phyloP scores from a whole-genome alignment of 2,888 invertebrate genomes.

The Parnassius mnemosyne region DNA sequence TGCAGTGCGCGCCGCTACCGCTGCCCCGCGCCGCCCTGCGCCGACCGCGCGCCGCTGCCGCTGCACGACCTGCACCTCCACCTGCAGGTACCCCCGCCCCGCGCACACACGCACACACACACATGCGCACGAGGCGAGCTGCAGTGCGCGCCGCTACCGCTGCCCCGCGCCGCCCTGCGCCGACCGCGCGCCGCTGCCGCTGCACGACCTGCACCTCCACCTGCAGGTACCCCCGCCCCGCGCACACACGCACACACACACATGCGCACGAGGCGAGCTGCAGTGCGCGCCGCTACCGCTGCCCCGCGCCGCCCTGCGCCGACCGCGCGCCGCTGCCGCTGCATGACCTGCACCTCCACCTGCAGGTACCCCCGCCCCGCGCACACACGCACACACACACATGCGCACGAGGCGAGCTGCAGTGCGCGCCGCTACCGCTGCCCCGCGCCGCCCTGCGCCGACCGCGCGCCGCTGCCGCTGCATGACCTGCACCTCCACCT shows the following conservation, averaged over 20 bases:
- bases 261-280: constrained; percentile 68
- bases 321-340: no score
- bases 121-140: constrained; percentile 72
- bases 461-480: constrained; percentile 44
- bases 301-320: constrained; percentile 7
- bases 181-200: no score
- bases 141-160: no score
- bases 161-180: constrained; percentile 7
- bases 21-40: constrained; percentile 69
- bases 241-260: no score
- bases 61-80: constrained; percentile 43
- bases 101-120: no score
- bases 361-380: not conserved
- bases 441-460: constrained; percentile 62
- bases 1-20: constrained; percentile 69
- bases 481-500: constrained; percentile 41
- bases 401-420: constrained; percentile 72
- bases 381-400: no score
- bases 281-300: no score
- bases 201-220: constrained; percentile 34
- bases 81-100: constrained; percentile 32
- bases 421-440: constrained; percentile 69
- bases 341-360: constrained; percentile 34
- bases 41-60: constrained; percentile 42
- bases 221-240: no score